Conservation (phyloP, 64 coral and sea anemone species). For the Dendrophyllia cribrosa region DNA sequence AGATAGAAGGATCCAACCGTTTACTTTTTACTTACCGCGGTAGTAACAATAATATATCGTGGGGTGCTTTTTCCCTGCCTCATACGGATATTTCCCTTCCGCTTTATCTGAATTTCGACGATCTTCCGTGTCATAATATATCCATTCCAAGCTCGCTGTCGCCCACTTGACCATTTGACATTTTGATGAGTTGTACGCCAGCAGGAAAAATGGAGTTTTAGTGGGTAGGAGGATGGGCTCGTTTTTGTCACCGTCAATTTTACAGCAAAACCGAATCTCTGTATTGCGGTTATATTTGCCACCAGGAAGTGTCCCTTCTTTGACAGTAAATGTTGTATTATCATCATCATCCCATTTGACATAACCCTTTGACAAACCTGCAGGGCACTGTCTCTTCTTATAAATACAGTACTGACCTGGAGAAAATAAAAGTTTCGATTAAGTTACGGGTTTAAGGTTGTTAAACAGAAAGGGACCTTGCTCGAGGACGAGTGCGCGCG, state of each 20-base stretch:
- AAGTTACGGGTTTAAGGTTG: too few species aligned
- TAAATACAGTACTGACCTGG: slow-evolving; percentile 72
- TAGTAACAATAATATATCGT: slow-evolving; percentile 45
- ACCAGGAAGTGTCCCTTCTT: neutral
- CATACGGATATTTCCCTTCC: neutral
- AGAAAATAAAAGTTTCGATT: neutral
- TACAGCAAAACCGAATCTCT: too few species aligned
- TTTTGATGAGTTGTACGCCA: too few species aligned
- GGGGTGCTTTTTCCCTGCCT: neutral
- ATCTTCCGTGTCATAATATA: neutral
- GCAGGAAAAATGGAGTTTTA: slow-evolving; percentile 16
- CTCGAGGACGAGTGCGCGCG: too few species aligned
- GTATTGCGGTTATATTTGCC: slow-evolving; percentile 27
- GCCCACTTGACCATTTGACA: too few species aligned
- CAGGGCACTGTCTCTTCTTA: slow-evolving; percentile 15
- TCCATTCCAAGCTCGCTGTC: too few species aligned
- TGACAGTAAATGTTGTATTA: neutral
- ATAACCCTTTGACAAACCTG: neutral
- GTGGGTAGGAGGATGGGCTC: too few species aligned
- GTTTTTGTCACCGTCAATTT: too few species aligned
- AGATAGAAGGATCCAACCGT: too few species aligned
- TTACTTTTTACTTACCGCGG: neutral
- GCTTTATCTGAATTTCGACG: neutral
- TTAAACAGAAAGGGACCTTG: too few species aligned
- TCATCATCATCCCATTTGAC: slow-evolving; percentile 58